Conservation (phyloP, 2,797 vertebrate genomes). For the Pseudomugil gertrudae region DNA sequence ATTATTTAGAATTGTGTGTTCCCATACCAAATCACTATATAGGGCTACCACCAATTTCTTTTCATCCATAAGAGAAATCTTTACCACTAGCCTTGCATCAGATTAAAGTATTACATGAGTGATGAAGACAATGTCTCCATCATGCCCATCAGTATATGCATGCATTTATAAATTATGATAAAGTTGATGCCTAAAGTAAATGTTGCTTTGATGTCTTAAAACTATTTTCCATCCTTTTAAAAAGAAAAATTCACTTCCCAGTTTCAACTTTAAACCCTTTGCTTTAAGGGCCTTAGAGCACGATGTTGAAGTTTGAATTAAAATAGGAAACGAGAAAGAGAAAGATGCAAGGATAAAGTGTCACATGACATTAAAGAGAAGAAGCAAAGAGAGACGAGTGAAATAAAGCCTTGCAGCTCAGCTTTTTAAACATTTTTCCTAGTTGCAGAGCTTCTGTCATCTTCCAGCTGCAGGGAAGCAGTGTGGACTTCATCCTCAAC, state of each 20-base stretch:
- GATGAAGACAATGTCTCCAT: too few species aligned
- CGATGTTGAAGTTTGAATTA: conserved; percentile 30
- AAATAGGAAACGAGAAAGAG: conserved; percentile 32
- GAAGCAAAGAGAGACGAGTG: conserved; percentile 41
- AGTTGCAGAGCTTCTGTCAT: conserved; percentile 39
- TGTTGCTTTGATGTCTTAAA: conserved; percentile 5
- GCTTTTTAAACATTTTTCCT: conserved; percentile 32
- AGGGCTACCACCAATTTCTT: too few species aligned
- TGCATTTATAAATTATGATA: conserved; percentile 3
- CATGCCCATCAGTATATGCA: background rate
- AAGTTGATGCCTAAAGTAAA: conserved; percentile 9
- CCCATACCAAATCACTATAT: too few species aligned
- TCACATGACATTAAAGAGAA: conserved; percentile 53
- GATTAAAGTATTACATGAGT: too few species aligned
- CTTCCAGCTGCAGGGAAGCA: conserved; percentile 22
- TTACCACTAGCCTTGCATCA: too few species aligned
- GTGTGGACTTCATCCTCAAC: conserved; percentile 15
- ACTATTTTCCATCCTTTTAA: conserved; percentile 16
- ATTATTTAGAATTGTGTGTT: too few species aligned
- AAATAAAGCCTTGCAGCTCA: conserved; percentile 30
- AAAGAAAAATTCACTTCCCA: background rate
- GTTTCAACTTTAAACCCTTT: conserved; percentile 14
- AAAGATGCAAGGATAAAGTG: conserved; percentile 48
- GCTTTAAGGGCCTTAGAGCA: conserved; percentile 30
- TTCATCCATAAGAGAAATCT: too few species aligned